Base-by-base conservation (phyloP, 2,113 vertebrate genomes). In the Pterocles burchelli region DNA sequence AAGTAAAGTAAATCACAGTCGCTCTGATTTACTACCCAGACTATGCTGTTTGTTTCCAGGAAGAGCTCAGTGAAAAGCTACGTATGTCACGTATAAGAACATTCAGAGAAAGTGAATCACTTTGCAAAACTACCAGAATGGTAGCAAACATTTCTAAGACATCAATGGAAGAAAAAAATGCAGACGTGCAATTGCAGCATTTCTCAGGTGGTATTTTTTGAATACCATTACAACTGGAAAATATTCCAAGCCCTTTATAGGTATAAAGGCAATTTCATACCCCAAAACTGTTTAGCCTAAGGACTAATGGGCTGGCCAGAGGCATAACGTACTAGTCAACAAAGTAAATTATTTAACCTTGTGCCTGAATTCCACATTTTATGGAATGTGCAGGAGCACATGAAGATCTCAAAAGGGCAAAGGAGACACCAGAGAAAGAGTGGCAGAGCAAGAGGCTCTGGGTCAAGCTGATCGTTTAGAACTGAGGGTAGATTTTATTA, bases 1-100 rank as follows among this genome's bases (percentile, higher is more conserved):
- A 88, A 95, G 85, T 71, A 71, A 26, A 90, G 89, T 97, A 97
- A 97, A 98, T 97, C 97, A 96, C 7, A 22, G 72, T 41, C 22
- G 70, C 86, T 63, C 89, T 97, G 95, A 98, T 97, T 96, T 97
- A 97, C 93, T 88, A 76, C 86, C 85, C 92, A 81, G 76, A 57
- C 77, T 76, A 24, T 4, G 48, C 91, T 72, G 96, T 94, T 93
- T 95, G 93, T 97, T 97, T 96, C 88, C 90, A 76, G 92, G 74
- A 83, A 79, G 89, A 75, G 91, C 68, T 84, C 86, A 58, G 78
- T 74, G 93, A 92, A 90, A 96, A 91, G 57, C 90, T 85, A 21
- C 65, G 86, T 85, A 21, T 68, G 86, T 86, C 92, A 65, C 21
- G 72, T 80, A 36, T 14, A 89, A 78, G 88, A 87, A 82, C 58